Evolutionary conservation across 2,113 vertebrate species (phyloP).

Genomic region (Brienomyrus brachyistius): DNA sequence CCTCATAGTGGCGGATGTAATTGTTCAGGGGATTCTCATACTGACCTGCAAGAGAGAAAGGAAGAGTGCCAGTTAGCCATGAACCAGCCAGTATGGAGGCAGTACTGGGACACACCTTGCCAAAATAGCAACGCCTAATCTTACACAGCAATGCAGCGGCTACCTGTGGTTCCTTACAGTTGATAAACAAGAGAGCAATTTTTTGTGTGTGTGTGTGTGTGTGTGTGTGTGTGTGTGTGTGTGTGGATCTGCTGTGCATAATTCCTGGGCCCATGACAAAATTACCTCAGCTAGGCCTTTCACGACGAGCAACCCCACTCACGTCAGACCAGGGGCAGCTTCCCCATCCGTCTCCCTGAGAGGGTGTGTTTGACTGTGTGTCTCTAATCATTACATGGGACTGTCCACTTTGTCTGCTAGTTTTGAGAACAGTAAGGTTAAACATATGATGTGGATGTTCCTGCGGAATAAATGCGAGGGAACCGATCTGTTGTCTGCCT

Average conservation of each 20-base stretch:
- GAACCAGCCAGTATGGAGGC: background rate
- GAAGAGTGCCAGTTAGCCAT: background rate
- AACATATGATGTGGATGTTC: background rate
- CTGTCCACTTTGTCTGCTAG: background rate
- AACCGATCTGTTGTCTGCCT: background rate
- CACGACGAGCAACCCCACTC: background rate
- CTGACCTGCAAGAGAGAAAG: constrained; percentile 68
- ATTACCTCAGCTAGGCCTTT: background rate
- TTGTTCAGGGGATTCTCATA: constrained; percentile 80
- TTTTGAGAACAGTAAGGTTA: background rate
- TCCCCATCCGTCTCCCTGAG: background rate
- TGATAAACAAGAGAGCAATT: background rate
- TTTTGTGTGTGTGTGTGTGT: too few relatives aligned
- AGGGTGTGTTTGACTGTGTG: background rate
- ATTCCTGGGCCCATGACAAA: background rate
- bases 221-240: too few relatives aligned
- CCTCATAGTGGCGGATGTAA: constrained; percentile 91
- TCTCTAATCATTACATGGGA: background rate
- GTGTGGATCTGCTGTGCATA: background rate
- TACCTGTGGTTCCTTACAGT: background rate
- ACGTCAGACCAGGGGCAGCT: background rate
- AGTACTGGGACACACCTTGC: background rate
- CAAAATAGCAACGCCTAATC: background rate
- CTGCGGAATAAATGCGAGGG: background rate
- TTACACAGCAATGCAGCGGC: background rate